These are phyloP conservation scores for Hypanus sabinus DNA, from an alignment of 2,113 vertebrate genomes.

Conservation along the genomic window DNA sequence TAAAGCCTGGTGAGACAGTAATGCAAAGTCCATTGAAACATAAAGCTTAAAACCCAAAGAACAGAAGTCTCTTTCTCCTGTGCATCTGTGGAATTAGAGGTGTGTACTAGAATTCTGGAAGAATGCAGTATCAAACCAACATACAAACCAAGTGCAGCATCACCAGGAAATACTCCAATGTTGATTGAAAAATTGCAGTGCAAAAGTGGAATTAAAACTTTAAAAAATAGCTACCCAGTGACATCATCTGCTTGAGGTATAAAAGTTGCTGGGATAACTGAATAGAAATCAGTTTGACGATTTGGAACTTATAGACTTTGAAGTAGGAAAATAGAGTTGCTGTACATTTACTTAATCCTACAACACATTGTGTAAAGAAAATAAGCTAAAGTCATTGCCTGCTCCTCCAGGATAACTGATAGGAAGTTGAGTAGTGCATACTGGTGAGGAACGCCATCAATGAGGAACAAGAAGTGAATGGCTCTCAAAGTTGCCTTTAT, in stretches of 20 bases:
- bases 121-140: conserved; percentile 14
- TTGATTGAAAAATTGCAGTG: background rate
- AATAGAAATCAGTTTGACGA: background rate
- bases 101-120: background rate
- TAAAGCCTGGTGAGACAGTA: background rate
- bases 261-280: background rate
- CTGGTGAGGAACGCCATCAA: background rate
- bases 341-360: background rate
- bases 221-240: background rate
- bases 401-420: background rate
- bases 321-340: background rate
- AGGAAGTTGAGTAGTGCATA: background rate
- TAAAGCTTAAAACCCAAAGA: background rate
- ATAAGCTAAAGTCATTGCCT: background rate
- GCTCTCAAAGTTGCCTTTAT: background rate
- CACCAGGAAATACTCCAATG: background rate
- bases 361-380: background rate
- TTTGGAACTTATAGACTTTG: background rate
- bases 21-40: background rate
- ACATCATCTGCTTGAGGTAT: background rate
- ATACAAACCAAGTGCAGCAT: background rate
- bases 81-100: background rate
- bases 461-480: background rate
- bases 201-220: too few relatives aligned
- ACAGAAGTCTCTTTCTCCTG: background rate